Evolutionary conservation across 2,888 invertebrate genomes (phyloP).

Genomic region (Mesorhabditis sp.): DNA sequence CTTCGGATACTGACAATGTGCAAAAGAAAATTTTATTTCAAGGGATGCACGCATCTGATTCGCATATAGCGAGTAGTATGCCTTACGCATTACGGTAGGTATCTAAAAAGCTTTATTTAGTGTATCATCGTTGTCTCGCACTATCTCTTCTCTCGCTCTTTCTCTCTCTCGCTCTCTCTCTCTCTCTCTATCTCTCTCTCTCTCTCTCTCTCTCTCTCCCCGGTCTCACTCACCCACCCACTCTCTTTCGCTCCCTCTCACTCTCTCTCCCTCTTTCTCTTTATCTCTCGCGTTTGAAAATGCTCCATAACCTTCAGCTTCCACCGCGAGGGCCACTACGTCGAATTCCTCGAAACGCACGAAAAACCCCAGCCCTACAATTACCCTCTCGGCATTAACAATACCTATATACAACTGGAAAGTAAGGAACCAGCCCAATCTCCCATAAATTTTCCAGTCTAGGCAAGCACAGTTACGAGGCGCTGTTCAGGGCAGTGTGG

Average conservation of each 20-base stretch:
- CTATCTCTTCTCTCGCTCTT: too few relatives aligned
- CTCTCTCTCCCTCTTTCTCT: too few relatives aligned
- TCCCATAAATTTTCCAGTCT: not conserved
- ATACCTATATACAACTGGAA: constrained; percentile 1
- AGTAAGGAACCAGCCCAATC: not conserved
- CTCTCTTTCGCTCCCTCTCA: too few relatives aligned
- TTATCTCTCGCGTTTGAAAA: too few relatives aligned
- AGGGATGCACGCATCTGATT: constrained; percentile 5
- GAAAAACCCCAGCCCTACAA: not conserved
- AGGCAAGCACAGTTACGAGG: not conserved
- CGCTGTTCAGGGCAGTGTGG: not conserved
- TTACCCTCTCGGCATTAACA: not conserved
- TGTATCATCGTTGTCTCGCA: too few relatives aligned
- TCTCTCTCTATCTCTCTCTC: too few relatives aligned
- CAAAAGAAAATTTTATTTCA: not conserved
- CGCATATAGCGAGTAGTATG: constrained; percentile 4
- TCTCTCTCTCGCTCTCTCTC: too few relatives aligned
- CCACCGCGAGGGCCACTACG: not conserved
- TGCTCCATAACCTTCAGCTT: too few relatives aligned
- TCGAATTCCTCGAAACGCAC: constrained; percentile 1
- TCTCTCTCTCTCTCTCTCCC: too few relatives aligned
- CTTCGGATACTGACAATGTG: not conserved
- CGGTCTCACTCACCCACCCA: too few relatives aligned
- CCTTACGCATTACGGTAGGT: not conserved
- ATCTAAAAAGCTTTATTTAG: too few relatives aligned